Percentiles rank a stretch among this genome's conserved stretches.
These are phyloP conservation scores for Poeciliopsis infans DNA, from an alignment of 2,797 vertebrate genomes.

Conservation along the genomic window DNA sequence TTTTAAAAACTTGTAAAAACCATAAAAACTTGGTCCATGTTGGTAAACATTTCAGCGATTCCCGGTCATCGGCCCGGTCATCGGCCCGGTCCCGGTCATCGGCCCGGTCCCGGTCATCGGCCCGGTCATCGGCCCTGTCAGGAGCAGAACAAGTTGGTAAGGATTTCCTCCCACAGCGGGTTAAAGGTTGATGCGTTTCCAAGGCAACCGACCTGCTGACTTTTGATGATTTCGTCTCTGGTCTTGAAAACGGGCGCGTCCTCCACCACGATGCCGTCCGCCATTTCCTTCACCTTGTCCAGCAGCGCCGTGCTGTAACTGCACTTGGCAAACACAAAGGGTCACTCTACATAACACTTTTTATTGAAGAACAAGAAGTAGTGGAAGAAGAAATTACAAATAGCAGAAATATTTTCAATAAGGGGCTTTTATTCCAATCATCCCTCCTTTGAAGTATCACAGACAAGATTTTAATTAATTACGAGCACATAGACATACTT, in stretches of 20 bases:
- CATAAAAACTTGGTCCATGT: not conserved
- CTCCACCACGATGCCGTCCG: conserved; percentile 86
- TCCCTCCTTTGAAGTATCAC: no score
- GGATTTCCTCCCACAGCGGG: not conserved
- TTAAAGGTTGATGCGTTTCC: not conserved
- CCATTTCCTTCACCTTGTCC: conserved; percentile 87
- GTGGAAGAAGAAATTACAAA: no score
- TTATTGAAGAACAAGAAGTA: not conserved
- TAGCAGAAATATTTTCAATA: no score
- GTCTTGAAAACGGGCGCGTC: conserved; percentile 89
- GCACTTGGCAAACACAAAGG: not conserved
- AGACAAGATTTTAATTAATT: no score
- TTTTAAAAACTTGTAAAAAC: not conserved
- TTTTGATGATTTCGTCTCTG: conserved; percentile 88
- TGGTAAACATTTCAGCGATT: conserved; percentile 3
- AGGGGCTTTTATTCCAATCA: no score
- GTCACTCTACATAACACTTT: not conserved
- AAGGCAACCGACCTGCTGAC: conserved; percentile 73
- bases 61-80: conserved; percentile 33
- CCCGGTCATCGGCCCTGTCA: conserved; percentile 62
- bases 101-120: no score
- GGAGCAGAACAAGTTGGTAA: conserved; percentile 15
- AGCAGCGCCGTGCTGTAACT: conserved; percentile 86
- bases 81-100: conserved; percentile 28
- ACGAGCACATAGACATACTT: no score